phyloP scores from a whole-genome alignment of 2,888 invertebrate genomes.

The Brachylomia viminalis region DNA sequence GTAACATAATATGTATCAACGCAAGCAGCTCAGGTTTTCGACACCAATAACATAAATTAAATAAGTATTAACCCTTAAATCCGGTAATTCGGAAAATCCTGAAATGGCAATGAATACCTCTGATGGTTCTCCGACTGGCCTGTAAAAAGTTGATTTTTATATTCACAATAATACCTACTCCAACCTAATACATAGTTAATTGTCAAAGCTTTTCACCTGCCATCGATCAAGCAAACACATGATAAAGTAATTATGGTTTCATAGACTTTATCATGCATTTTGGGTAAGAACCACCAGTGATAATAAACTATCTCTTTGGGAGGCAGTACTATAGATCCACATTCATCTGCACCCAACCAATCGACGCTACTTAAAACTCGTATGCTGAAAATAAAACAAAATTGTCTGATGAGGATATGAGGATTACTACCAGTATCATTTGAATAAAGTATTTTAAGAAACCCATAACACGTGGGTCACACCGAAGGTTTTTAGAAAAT shows the following conservation, averaged over 20 bases:
- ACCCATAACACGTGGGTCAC: too few relatives aligned
- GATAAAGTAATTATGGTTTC: slow-evolving; percentile 84
- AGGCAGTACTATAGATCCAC: slow-evolving; percentile 80
- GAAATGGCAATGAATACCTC: slow-evolving; percentile 82
- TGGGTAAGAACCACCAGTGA: slow-evolving; percentile 88
- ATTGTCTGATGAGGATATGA: neutral
- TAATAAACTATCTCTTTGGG: slow-evolving; percentile 84
- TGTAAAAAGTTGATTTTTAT: slow-evolving; percentile 65
- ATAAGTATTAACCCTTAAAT: slow-evolving; percentile 73
- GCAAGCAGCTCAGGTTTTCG: neutral
- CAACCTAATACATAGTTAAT: neutral
- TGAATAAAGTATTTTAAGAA: too few relatives aligned
- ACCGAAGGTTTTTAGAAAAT: too few relatives aligned
- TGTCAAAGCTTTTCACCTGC: slow-evolving; percentile 73
- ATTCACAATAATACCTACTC: neutral
- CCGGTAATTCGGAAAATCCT: slow-evolving; percentile 86
- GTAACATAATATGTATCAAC: slow-evolving; percentile 31
- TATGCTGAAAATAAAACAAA: slow-evolving; percentile 73
- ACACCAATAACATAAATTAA: neutral
- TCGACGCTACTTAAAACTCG: slow-evolving; percentile 79
- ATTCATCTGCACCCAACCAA: slow-evolving; percentile 85
- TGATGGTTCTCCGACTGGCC: slow-evolving; percentile 84
- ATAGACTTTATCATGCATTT: slow-evolving; percentile 79
- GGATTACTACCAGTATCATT: neutral
- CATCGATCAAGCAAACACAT: slow-evolving; percentile 83